Evolutionary conservation across 2,113 vertebrate species (phyloP).

Genomic region (Tenebrosternarchus preto): DNA sequence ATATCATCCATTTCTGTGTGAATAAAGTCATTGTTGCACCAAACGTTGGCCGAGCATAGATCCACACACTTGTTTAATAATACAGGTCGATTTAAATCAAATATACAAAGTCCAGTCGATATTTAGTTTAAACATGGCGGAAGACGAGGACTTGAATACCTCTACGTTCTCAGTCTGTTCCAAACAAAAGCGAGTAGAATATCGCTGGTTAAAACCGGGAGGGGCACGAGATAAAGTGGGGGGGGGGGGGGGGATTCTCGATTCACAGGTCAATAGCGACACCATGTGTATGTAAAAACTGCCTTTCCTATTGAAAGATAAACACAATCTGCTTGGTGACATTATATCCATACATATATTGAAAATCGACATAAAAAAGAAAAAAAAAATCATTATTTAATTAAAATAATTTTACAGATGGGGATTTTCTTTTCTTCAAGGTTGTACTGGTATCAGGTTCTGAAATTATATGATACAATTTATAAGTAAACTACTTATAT

Average conservation of each 20-base stretch:
- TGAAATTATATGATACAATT: too few species aligned
- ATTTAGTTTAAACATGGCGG: not conserved
- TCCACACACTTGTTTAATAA: not conserved
- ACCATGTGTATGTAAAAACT: slow-evolving; percentile 49
- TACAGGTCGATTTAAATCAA: not conserved
- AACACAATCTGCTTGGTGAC: too few species aligned
- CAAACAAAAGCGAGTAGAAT: slow-evolving; percentile 54
- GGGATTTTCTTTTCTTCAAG: too few species aligned
- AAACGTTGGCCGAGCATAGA: not conserved
- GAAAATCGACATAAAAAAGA: too few species aligned
- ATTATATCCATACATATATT: too few species aligned
- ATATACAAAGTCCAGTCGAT: slow-evolving; percentile 2
- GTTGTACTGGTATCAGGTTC: too few species aligned
- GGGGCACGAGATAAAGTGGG: slow-evolving; percentile 50
- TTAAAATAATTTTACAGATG: too few species aligned
- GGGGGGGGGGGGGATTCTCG: not conserved
- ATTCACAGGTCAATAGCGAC: slow-evolving; percentile 66
- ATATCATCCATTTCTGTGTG: slow-evolving; percentile 15
- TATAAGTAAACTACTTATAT: too few species aligned
- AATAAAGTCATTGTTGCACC: slow-evolving; percentile 53
- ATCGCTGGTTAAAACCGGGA: slow-evolving; percentile 58
- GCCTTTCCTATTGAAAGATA: too few species aligned
- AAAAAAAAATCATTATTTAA: too few species aligned
- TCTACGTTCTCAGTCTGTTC: slow-evolving; percentile 25
- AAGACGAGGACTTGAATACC: not conserved